phyloP scores from a whole-genome alignment of 2,888 invertebrate species.

The Dyspetes luteomarginatus region DNA sequence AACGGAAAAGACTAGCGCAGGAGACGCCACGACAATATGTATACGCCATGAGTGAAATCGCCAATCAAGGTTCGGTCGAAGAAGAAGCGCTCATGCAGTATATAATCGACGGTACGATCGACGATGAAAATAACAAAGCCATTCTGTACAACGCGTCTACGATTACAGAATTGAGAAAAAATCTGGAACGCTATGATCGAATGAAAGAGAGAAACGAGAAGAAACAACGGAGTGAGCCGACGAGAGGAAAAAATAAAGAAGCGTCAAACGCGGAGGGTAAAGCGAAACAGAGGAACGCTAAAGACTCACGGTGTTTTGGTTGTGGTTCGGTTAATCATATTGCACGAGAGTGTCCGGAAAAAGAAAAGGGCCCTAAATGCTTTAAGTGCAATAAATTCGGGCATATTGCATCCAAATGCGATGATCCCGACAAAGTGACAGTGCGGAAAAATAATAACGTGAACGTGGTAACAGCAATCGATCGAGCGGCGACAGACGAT shows the following conservation, averaged over 20 bases:
- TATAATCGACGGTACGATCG: conserved; percentile 56
- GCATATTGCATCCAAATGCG: conserved; percentile 56
- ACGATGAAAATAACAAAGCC: conserved; percentile 54
- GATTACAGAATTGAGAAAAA: conserved; percentile 54
- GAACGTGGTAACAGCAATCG: background rate
- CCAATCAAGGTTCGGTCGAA: conserved; percentile 60
- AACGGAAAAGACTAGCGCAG: conserved; percentile 35
- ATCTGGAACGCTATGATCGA: conserved; percentile 40
- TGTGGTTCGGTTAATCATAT: conserved; percentile 46
- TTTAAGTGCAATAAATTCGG: conserved; percentile 55
- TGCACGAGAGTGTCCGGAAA: conserved; percentile 37
- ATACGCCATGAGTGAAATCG: conserved; percentile 63
- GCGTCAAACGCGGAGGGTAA: conserved; percentile 18
- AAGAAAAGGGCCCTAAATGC: conserved; percentile 56
- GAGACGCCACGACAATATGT: conserved; percentile 64
- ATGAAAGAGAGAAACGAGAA: conserved; percentile 15
- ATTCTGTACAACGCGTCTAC: conserved; percentile 53
- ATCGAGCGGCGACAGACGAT: conserved; percentile 21
- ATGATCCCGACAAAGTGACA: conserved; percentile 1
- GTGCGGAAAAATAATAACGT: background rate
- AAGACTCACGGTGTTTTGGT: conserved; percentile 37
- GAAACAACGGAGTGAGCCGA: background rate
- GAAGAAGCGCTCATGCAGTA: conserved; percentile 58
- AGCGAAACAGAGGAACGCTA: conserved; percentile 11
- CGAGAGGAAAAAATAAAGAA: conserved; percentile 1